Base-by-base conservation (phyloP, 2,888 invertebrate genomes). In the Cancer borealis region DNA sequence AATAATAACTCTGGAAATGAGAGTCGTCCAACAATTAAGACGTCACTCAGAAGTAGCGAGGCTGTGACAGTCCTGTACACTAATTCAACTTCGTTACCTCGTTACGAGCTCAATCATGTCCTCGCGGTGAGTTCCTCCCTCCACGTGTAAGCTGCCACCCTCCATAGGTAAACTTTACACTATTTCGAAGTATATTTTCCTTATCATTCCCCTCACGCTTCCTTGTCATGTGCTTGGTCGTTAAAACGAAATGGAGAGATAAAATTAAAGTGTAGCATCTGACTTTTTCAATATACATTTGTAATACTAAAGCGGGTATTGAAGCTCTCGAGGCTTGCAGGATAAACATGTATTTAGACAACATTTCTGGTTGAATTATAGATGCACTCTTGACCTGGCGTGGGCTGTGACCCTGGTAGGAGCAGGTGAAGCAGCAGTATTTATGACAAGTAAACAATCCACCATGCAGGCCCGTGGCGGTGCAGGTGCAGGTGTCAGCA, bases 401-500 rank as follows among this genome's bases (percentile, higher is more conserved):
- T 79, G 79, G 30, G 79, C 26, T 30, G 79, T 79, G 79, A 79
- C 79, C 26, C 79, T 26, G 30, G 79, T 30, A 26, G 79, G 30
- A 79, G 79, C 79, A 79, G 79, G 30, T 79, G 79, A 26, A 2
- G 30, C 26, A 30, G 30, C 30, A 26, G 10, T 26, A 30, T 79
- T 79, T 79, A 79, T 30, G 79, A 79, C 30, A 21, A 66, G 14
- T 12, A 66, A 30, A 79, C 79, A 79, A 10, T 79, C 30, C 30
- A 66, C 79, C 12, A 12, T 30, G 26, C 79, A 12, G 79, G 26
- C 79, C 79, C 79, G 30, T 30, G 79, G 79, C 79, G 30, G 79
- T 79, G 66, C 66, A 79, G 30, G 79, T 79, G 66, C 66, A 79
- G 30, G 79, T 30, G 79, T 79, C 79, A 26, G 73, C 73, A 17